phyloP scores from a whole-genome alignment of 2,113 vertebrate genomes.

The Rostratula benghalensis region DNA sequence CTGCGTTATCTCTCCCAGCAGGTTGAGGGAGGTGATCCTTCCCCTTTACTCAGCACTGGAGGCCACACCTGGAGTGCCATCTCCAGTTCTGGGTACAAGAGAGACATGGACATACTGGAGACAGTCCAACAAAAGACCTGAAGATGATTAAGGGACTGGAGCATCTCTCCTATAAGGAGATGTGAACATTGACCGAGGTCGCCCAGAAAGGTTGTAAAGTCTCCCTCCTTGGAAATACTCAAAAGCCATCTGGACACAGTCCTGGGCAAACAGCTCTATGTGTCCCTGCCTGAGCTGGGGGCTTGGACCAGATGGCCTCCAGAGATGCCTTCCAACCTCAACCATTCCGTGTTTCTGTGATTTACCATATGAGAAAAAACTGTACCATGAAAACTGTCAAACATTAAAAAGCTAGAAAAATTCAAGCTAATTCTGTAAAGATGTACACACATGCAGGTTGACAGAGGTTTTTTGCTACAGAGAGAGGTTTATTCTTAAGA shows the following conservation, averaged over 20 bases:
- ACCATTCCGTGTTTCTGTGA: background rate
- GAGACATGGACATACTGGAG: background rate
- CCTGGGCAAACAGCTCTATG: rapidly evolving
- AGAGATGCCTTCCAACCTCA: background rate
- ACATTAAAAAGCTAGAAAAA: background rate
- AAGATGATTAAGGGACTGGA: background rate
- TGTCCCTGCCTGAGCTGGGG: background rate
- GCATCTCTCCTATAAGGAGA: background rate
- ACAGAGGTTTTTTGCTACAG: background rate
- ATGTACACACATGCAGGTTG: background rate
- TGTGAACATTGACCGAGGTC: background rate
- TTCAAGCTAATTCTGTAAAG: background rate
- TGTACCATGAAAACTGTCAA: background rate
- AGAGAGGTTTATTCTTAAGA: background rate
- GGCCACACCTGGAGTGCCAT: background rate
- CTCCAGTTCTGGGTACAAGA: background rate
- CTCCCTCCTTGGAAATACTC: background rate
- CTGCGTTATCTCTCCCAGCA: background rate
- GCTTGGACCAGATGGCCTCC: background rate
- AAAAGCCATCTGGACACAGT: background rate
- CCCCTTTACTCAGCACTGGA: background rate
- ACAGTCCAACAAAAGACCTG: background rate
- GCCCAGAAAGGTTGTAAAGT: background rate
- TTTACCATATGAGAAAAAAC: background rate
- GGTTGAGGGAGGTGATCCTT: background rate